Evolutionary conservation across 1,140 invertebrate species (phyloP), one percentile per base, ranked within the genome.

Genomic region (Cryptotermes secundus): DNA sequence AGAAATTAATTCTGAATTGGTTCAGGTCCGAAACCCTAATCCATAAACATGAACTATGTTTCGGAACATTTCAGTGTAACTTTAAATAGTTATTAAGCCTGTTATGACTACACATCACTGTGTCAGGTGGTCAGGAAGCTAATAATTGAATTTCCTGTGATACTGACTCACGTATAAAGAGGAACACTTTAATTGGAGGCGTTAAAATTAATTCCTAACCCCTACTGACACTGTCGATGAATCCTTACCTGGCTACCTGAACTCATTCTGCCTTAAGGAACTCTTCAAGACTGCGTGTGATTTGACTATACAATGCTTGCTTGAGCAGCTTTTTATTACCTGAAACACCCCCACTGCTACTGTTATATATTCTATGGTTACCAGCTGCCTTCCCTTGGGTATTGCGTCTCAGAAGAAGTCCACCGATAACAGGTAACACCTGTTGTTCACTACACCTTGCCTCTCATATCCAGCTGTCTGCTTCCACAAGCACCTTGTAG

Each of bases 121-220:
- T 19, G 45, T 22, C 45, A 49, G 14, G 22, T 49, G 14, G 14
- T 31, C 59, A 72, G 59, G 59, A n/a, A 72, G 26, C 6, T 49
- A 31, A n/a, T 72, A 72, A 72, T 31, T 31, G 59, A n/a, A 72
- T 72, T 72, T 72, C 59, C 59, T 72, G 59, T 72, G n/a, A 72
- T 72, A 72, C 59, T 72, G 59, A 72, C 59, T 72, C 59, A 72
- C 31, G 31, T 72, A 49, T 19, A n/a, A 31, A 72, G 2, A 31
- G 26, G 3, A 72, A 72, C 26, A 4, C n/a, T 72, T 31, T 72
- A 72, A 72, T 72, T 72, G n/a, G 26, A 31, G 59, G 6, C 31
- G 59, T 72, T 72, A n/a, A 72, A 31, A 72, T 72, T 72, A n/a
- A 72, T 72, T 72, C 4, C 59, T n/a, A n/a, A 31, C 26, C 26